Evolutionary conservation across 2,888 invertebrate genomes (phyloP).

Genomic region (Ophion costatus): DNA sequence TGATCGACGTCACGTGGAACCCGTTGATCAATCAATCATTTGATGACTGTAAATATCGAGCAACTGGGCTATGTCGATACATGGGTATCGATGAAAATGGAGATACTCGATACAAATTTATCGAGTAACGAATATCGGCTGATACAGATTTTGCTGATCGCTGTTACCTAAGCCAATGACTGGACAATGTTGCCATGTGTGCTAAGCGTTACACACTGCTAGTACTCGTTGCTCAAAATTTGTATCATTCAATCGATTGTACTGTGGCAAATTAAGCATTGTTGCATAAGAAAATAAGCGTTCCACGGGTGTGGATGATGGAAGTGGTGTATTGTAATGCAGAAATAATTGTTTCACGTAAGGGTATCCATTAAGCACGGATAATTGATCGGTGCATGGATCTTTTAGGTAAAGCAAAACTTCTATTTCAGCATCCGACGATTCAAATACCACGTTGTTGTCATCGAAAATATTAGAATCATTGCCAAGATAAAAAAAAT

Average conservation of each 20-base stretch:
- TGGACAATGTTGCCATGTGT: conserved; percentile 16
- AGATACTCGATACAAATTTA: conserved; percentile 1
- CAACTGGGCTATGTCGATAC: no score
- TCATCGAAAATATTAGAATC: conserved; percentile 23
- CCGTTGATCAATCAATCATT: no score
- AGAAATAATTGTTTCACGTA: conserved; percentile 35
- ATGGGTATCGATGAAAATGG: not conserved
- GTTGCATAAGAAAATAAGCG: conserved; percentile 50
- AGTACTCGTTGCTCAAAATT: conserved; percentile 46
- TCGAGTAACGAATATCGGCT: conserved; percentile 3
- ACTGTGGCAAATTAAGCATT: conserved; percentile 44
- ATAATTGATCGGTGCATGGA: conserved; percentile 29
- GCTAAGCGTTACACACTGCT: conserved; percentile 44
- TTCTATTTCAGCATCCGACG: conserved; percentile 40
- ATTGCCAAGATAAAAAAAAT: conserved; percentile 26
- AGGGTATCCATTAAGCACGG: conserved; percentile 31
- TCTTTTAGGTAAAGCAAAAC: conserved; percentile 25
- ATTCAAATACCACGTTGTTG: conserved; percentile 29
- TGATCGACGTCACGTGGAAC: no score
- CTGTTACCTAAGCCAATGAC: conserved; percentile 22
- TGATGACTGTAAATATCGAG: no score
- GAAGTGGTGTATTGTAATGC: conserved; percentile 38
- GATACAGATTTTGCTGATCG: conserved; percentile 6
- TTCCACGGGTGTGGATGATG: conserved; percentile 50
- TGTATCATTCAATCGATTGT: conserved; percentile 41